Conservation (phyloP, 2,113 vertebrate species). For the Sardina pilchardus region DNA sequence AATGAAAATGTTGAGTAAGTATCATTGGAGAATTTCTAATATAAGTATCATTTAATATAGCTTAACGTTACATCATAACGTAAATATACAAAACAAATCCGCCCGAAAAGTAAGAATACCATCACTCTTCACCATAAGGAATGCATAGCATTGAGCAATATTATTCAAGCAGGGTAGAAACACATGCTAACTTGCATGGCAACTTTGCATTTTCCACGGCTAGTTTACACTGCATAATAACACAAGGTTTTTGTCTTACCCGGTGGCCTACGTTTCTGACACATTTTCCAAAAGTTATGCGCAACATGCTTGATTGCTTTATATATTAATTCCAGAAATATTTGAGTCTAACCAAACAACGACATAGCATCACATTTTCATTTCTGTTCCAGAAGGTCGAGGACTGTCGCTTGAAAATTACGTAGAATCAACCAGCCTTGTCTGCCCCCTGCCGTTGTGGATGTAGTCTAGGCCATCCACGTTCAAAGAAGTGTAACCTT, state of each 20-base stretch:
- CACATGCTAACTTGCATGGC: background rate
- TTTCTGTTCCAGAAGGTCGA: background rate
- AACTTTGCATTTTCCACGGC: too few relatives aligned
- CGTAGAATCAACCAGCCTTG: background rate
- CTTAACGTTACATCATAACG: background rate
- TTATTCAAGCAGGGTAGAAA: background rate
- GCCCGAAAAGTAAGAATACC: background rate
- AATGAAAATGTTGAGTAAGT: background rate
- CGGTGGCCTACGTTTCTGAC: slow-evolving; percentile 52
- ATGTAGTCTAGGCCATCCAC: background rate
- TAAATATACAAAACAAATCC: background rate
- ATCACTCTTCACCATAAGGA: background rate
- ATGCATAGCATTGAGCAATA: background rate
- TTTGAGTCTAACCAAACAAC: background rate
- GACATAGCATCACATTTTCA: background rate
- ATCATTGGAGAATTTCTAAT: too few relatives aligned
- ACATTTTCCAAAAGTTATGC: slow-evolving; percentile 46
- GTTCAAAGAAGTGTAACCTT: too few relatives aligned
- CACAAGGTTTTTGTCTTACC: slow-evolving; percentile 50
- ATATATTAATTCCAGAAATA: background rate
- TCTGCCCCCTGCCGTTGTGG: background rate
- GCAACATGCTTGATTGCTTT: slow-evolving; percentile 56
- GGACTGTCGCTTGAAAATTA: background rate
- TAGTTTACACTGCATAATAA: background rate
- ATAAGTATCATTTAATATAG: background rate